Base-by-base conservation (phyloP, 2,113 vertebrate genomes). In the Gambusia affinis region DNA sequence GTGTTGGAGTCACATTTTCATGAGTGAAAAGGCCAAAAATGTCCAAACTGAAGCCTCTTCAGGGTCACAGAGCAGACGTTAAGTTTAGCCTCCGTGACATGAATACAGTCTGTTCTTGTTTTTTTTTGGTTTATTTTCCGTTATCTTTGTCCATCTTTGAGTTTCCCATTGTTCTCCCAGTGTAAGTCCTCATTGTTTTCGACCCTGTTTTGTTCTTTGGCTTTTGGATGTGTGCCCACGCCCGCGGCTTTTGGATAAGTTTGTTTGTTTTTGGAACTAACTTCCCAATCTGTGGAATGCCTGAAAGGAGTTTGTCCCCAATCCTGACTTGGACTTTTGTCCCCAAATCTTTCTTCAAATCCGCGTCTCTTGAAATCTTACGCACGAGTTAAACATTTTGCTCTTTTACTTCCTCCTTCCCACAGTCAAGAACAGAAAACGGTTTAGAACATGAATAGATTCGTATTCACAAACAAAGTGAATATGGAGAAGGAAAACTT, bases 161-260 rank as follows among this genome's bases (percentile, higher is more conserved):
- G 24, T 67, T 44, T 47, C 66, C 66, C 47, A 57, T 24, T 69
- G 7, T 69, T 33, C 29, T 69, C 28, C 64, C 64, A 37, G 22
- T 69, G 29, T 3, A 69, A 54, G 47, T 33, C 67, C 29, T 15
- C 47, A 57, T 69, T 57, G 29, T 57, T 57, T 69, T 57, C 31
- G 2, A 33, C 47, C 4, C 11, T n/a, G 29, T 27, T 69, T 69
- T 69, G 67, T 33, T 57, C 44, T 69, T 54, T 69, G 47, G 30
- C 12, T 54, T 69, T 42, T 54, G 44, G 28, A 69, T 12, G 30
- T n/a, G 30, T 12, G 17, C 44, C 17, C 42, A 31, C 29, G 12
- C 44, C 44, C 67, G 10, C 35, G 30, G 66, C 67, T 54, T 57
- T 57, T 51, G 28, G 44, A 54, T 24, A 22, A 31, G 15, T 33